A percentile compares a stretch with the other conserved stretches of the same genome.
These are phyloP conservation scores for Geotrypetes seraphini DNA, from an alignment of 2,797 vertebrate species.

Conservation along the genomic window DNA sequence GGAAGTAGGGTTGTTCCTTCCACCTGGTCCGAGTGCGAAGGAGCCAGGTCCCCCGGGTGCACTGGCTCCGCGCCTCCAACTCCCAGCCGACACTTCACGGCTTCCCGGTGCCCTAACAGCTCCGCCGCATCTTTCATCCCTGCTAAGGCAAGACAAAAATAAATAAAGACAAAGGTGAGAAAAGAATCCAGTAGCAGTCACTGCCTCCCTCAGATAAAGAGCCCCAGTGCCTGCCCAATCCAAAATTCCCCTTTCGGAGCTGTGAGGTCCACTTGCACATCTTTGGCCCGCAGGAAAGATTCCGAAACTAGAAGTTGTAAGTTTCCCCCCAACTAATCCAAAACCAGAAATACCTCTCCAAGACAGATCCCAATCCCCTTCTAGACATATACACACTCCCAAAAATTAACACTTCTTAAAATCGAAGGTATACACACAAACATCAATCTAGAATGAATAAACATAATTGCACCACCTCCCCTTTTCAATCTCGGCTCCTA, in stretches of 20 bases:
- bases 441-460: constrained; percentile 11
- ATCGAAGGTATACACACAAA: not conserved
- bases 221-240: too few species aligned
- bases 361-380: constrained; percentile 2
- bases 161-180: not conserved
- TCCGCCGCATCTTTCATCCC: constrained; percentile 96
- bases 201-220: not conserved
- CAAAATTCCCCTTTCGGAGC: too few species aligned
- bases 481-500: constrained; percentile 17
- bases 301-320: too few species aligned
- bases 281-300: not conserved
- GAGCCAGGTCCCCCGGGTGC: constrained; percentile 84
- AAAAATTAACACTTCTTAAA: not conserved
- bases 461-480: constrained; percentile 28
- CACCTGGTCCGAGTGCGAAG: constrained; percentile 72
- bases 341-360: not conserved
- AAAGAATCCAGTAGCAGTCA: not conserved
- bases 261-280: not conserved
- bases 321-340: not conserved
- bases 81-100: constrained; percentile 86
- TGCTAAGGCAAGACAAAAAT: constrained; percentile 56
- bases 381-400: constrained; percentile 9
- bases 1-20: constrained; percentile 87
- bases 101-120: constrained; percentile 89
- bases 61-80: constrained; percentile 77